Evolutionary conservation across 2,113 vertebrate genomes (phyloP).

Genomic region (Paedocypris sp.): DNA sequence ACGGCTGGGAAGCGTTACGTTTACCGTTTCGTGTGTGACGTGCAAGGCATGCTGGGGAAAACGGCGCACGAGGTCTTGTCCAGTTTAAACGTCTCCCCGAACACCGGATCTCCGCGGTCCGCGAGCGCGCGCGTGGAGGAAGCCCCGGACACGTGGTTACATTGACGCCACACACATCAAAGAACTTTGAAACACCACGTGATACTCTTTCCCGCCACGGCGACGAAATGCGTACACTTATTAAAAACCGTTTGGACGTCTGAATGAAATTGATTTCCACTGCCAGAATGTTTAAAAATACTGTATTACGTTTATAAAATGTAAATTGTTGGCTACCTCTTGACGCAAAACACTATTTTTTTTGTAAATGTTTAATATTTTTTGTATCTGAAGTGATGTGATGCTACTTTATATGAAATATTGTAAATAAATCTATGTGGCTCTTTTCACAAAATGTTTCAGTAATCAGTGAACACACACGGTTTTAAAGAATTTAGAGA

Average conservation of each 20-base stretch:
- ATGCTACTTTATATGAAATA: constrained; percentile 12
- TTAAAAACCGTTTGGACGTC: not conserved
- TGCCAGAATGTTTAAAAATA: no score
- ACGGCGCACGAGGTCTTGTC: constrained; percentile 57
- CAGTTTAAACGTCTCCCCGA: constrained; percentile 52
- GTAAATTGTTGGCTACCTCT: constrained; percentile 33
- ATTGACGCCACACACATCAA: no score
- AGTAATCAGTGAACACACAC: no score
- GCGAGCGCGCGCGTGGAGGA: constrained; percentile 28
- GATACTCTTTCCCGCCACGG: no score
- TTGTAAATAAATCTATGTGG: constrained; percentile 27
- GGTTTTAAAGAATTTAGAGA: no score
- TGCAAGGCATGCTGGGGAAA: constrained; percentile 69
- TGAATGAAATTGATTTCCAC: not conserved
- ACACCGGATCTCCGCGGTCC: constrained; percentile 27
- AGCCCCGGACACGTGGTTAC: constrained; percentile 44
- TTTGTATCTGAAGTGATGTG: not conserved
- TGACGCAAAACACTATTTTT: not conserved
- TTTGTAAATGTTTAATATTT: not conserved
- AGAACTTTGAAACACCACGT: no score
- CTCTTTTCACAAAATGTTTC: not conserved
- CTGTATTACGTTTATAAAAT: not conserved
- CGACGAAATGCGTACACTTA: no score
- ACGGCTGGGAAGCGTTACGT: constrained; percentile 75
- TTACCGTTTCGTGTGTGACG: constrained; percentile 72